These are phyloP conservation scores for Sycophila sp. DNA, from an alignment of 1,140 invertebrate species.

Conservation along the genomic window DNA sequence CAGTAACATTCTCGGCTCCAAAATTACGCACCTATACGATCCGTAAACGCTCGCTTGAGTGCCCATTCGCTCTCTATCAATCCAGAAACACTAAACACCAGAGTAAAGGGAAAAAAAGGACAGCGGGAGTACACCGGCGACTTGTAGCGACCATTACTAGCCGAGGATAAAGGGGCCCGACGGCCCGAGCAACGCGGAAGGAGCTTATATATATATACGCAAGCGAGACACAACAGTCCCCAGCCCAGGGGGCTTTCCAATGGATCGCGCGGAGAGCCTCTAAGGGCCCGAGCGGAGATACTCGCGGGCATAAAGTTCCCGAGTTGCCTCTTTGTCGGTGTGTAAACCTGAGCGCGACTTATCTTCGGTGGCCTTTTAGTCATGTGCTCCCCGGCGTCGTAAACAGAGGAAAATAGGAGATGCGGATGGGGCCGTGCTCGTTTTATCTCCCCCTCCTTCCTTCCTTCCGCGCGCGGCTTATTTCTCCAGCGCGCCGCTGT, in stretches of 20 bases:
- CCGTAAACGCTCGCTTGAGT: too few species aligned
- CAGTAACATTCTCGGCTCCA: too few species aligned
- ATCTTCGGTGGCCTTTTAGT: constrained; percentile 6
- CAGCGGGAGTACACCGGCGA: too few species aligned
- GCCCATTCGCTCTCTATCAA: too few species aligned
- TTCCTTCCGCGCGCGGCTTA: neutral
- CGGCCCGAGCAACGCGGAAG: neutral
- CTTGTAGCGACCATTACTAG: too few species aligned
- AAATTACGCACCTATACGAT: too few species aligned
- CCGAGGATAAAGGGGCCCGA: too few species aligned
- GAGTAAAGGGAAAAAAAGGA: too few species aligned
- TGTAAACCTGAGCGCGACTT: neutral
- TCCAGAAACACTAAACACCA: too few species aligned
- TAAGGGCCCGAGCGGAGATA: neutral
- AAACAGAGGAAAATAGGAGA: neutral
- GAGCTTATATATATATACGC: neutral
- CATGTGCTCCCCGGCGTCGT: neutral
- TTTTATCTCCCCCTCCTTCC: too few species aligned
- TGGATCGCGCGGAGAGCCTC: neutral
- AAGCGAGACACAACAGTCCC: neutral
- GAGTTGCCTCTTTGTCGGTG: constrained; percentile 12
- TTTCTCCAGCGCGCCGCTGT: neutral
- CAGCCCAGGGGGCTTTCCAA: neutral
- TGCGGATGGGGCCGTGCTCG: neutral
- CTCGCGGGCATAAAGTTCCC: neutral